Base-by-base conservation (phyloP, 2,113 vertebrate genomes). In the Eubucco bourcierii region DNA sequence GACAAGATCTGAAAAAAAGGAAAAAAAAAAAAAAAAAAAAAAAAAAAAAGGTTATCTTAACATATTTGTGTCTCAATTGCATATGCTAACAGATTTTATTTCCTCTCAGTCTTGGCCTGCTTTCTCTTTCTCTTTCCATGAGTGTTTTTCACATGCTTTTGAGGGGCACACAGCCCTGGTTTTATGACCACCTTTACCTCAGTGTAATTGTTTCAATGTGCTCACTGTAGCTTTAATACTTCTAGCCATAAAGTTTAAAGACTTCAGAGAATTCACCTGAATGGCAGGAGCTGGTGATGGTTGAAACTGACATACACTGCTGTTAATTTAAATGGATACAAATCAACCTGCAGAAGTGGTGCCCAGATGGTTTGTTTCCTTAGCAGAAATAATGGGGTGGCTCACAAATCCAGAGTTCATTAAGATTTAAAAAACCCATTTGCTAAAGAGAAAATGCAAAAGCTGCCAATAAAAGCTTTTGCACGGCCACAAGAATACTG, bases 241-340 rank as follows among this genome's bases (percentile, higher is more conserved):
- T 85, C 66, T 87, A 92, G 55, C 46, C 63, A 81, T 96, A 93
- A 95, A 95, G 68, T 94, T 95, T 93, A 86, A 96, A 94, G 75
- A 87, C 83, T 90, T 80, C 31, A 95, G 94, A 95, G 88, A 91
- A 92, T 94, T 95, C 92, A 96, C 91, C 72, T 93, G 76, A 81
- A 65, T 86, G 72, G 86, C 92, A 95, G 89, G 68, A 95, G 31
- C 41, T 89, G 7, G 27, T 83, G 90, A 83, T 58, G 59, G 50
- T 18, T 85, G 83, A 92, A 94, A 95, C 90, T 80, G 17, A 78
- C 79, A 87, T 63, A 67, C 37, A 75, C 14, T 88, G 52, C 46
- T 61, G 61, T 91, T 95, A 93, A 95, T 95, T 94, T 96, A 90
- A 92, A 88, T 90, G 94, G 94, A 90, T 85, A 95, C 68, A 91